Evolutionary conservation across 1,140 invertebrate species (phyloP).

Genomic region (Daktulosphaira vitifoliae): DNA sequence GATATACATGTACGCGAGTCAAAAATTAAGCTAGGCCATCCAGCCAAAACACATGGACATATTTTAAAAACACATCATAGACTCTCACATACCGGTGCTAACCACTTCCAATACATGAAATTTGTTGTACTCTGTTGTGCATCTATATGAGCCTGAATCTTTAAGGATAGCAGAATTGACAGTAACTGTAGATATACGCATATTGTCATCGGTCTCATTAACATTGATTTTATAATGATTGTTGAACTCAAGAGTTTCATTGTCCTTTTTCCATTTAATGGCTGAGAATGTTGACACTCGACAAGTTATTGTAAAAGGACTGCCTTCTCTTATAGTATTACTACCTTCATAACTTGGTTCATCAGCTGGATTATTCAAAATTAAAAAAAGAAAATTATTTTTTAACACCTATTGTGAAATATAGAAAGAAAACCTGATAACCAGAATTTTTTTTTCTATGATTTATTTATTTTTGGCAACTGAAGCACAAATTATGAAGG

Average conservation of each 20-base stretch:
- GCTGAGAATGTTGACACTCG: constrained; percentile 35
- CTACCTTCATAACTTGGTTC: constrained; percentile 33
- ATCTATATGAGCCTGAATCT: constrained; percentile 36
- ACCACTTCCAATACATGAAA: constrained; percentile 36
- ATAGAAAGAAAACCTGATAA: too few relatives aligned
- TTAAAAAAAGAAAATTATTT: constrained; percentile 23
- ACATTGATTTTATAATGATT: constrained; percentile 25
- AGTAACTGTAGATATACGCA: constrained; percentile 31
- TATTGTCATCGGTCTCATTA: constrained; percentile 16
- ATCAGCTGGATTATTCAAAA: constrained; percentile 15
- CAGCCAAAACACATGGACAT: constrained; percentile 17
- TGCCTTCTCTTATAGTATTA: constrained; percentile 35
- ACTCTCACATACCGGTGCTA: constrained; percentile 35
- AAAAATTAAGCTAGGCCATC: constrained; percentile 31
- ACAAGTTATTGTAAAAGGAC: constrained; percentile 37
- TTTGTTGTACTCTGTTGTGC: constrained; percentile 35
- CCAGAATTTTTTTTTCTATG: too few relatives aligned
- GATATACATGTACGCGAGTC: constrained; percentile 7
- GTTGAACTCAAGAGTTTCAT: constrained; percentile 1
- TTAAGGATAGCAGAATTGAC: constrained; percentile 31
- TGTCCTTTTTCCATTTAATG: constrained; percentile 37
- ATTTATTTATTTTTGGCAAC: too few relatives aligned
- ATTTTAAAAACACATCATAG: constrained; percentile 28
- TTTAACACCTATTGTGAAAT: neutral
- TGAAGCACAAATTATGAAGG: too few relatives aligned